Percentiles rank a stretch among this genome's conserved stretches.
Conservation (phyloP, 2,888 invertebrate genomes). For the Epicampocera succincta region DNA sequence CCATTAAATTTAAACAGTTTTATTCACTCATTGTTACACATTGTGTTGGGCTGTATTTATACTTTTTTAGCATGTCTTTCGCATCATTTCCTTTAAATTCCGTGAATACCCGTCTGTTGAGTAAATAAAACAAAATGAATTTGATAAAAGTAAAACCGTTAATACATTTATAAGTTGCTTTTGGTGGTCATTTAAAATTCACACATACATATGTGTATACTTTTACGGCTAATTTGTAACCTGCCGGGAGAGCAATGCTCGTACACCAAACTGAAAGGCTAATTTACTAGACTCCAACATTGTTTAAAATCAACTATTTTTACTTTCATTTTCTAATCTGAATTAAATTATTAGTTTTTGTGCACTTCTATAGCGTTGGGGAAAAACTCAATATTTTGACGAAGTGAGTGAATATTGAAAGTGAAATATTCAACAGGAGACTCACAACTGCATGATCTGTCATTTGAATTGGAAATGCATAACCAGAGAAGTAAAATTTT, state of each 20-base stretch:
- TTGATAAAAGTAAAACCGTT: neutral
- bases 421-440: slow-evolving; percentile 7
- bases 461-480: too few species aligned
- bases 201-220: neutral
- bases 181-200: neutral
- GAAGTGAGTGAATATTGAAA: slow-evolving; percentile 17
- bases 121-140: slow-evolving; percentile 24
- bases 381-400: slow-evolving; percentile 4
- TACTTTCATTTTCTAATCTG: slow-evolving; percentile 60
- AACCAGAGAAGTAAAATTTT: too few species aligned
- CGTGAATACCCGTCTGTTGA: slow-evolving; percentile 22
- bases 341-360: slow-evolving; percentile 24
- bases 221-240: slow-evolving; percentile 32
- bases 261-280: slow-evolving; percentile 44
- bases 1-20: slow-evolving; percentile 4
- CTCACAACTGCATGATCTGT: neutral
- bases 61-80: slow-evolving; percentile 13
- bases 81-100: slow-evolving; percentile 57
- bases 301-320: slow-evolving; percentile 33
- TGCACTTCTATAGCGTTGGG: slow-evolving; percentile 19
- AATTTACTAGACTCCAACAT: slow-evolving; percentile 47
- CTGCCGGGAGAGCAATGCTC: slow-evolving; percentile 9
- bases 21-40: neutral
- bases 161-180: slow-evolving; percentile 6
- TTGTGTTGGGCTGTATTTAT: too few species aligned